These are phyloP conservation scores for Mystacides longicornis DNA, from an alignment of 2,888 invertebrate genomes.

Conservation along the genomic window DNA sequence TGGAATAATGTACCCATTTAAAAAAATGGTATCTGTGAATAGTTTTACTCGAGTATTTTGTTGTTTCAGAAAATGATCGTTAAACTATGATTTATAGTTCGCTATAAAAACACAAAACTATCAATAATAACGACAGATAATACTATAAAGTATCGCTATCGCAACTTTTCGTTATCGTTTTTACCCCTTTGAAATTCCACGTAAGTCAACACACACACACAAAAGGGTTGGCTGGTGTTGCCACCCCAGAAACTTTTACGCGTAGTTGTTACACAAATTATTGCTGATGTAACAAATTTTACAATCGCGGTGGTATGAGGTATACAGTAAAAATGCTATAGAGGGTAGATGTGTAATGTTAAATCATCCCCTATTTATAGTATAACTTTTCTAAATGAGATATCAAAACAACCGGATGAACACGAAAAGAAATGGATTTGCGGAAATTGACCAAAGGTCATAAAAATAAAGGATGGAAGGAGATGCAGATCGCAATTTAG, in stretches of 20 bases:
- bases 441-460: conserved; percentile 48
- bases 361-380: background rate
- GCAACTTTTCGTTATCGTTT: background rate
- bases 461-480: conserved; percentile 50
- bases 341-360: too few species aligned
- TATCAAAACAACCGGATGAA: background rate
- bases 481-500: conserved; percentile 51
- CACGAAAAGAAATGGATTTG: background rate
- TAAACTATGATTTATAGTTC: background rate
- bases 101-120: background rate
- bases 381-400: background rate
- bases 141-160: too few species aligned
- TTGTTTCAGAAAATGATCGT: too few species aligned
- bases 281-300: background rate
- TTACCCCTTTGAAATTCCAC: background rate
- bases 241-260: background rate
- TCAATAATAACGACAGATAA: background rate
- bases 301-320: background rate
- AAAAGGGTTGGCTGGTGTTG: background rate
- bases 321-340: too few species aligned
- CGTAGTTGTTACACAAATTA: too few species aligned
- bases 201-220: background rate
- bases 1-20: too few species aligned
- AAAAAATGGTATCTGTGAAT: too few species aligned
- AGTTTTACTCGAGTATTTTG: too few species aligned